Evolutionary conservation across 37 sponge, comb jelly and placozoan species (phyloP).

Genomic region (Theonella swinhoei): DNA sequence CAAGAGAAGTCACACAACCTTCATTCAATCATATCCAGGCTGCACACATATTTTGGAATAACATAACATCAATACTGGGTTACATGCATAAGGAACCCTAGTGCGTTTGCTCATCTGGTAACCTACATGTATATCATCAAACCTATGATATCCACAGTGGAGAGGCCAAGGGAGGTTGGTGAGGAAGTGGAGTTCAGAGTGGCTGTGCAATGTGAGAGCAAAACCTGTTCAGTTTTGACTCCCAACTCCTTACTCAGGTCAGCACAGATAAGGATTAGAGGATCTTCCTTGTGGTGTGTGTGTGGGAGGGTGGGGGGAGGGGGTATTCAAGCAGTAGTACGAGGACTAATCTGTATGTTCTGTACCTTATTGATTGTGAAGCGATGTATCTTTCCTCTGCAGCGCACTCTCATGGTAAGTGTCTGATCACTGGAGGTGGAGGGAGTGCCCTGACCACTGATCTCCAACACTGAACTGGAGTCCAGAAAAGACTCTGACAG

Average conservation of each 20-base stretch:
- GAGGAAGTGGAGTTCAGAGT: conserved; percentile 38
- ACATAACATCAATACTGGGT: too few species aligned
- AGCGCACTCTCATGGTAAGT: conserved; percentile 61
- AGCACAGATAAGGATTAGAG: conserved; percentile 28
- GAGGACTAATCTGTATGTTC: too few species aligned
- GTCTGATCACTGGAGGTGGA: neutral
- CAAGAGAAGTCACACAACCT: too few species aligned
- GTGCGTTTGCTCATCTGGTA: too few species aligned
- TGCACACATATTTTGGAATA: too few species aligned
- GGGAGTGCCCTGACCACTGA: neutral
- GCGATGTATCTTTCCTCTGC: conserved; percentile 52
- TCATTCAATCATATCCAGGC: too few species aligned
- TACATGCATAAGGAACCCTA: too few species aligned
- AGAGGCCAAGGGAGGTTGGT: conserved; percentile 47
- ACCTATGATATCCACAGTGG: conserved; percentile 77
- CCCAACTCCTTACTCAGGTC: conserved; percentile 17
- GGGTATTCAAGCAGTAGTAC: neutral
- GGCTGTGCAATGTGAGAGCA: conserved; percentile 58
- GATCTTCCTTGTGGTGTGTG: conserved; percentile 16
- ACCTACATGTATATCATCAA: too few species aligned
- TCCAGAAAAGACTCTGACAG: too few species aligned
- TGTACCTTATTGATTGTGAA: conserved; percentile 42
- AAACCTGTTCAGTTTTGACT: conserved; percentile 16
- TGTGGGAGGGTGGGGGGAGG: neutral
- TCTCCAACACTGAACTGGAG: neutral